These are phyloP conservation scores for Tenthredo livida DNA, from an alignment of 2,888 invertebrate genomes.

Conservation along the genomic window DNA sequence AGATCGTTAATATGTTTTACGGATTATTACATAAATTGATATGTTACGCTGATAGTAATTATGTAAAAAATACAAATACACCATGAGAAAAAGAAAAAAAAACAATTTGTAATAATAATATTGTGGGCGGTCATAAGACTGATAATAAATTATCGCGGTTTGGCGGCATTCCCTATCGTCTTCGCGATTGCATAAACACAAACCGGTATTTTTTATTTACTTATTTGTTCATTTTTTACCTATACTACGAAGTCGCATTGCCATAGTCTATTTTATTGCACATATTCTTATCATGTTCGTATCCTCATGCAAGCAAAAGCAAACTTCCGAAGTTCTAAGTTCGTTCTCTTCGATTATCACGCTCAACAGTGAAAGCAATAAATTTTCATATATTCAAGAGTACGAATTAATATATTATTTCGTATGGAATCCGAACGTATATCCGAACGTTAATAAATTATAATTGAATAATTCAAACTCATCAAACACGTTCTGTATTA, in stretches of 20 bases:
- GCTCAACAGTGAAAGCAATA: not conserved
- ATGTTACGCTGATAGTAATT: not conserved
- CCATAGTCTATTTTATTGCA: conserved; percentile 21
- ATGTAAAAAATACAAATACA: not conserved
- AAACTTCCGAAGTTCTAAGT: not conserved
- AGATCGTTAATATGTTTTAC: not conserved
- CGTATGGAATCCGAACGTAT: not conserved
- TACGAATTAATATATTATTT: not conserved
- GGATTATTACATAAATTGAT: not conserved
- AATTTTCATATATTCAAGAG: not conserved
- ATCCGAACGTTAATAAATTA: conserved; percentile 1
- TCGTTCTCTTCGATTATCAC: not conserved
- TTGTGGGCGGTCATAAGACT: conserved; percentile 2
- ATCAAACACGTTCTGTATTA: not conserved
- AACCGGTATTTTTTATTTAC: conserved; percentile 43
- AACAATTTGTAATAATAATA: conserved; percentile 16
- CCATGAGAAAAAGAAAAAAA: not conserved
- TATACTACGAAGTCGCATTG: conserved; percentile 25
- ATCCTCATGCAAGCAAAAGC: not conserved
- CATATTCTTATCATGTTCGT: conserved; percentile 30
- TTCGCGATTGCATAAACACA: conserved; percentile 37
- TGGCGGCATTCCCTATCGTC: conserved; percentile 36
- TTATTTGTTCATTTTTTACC: not conserved
- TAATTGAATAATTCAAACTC: not conserved
- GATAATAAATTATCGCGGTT: conserved; percentile 42